These are phyloP conservation scores for Zoanthus sociatus DNA, from an alignment of 92 coral and sea anemone genomes.

Conservation along the genomic window DNA sequence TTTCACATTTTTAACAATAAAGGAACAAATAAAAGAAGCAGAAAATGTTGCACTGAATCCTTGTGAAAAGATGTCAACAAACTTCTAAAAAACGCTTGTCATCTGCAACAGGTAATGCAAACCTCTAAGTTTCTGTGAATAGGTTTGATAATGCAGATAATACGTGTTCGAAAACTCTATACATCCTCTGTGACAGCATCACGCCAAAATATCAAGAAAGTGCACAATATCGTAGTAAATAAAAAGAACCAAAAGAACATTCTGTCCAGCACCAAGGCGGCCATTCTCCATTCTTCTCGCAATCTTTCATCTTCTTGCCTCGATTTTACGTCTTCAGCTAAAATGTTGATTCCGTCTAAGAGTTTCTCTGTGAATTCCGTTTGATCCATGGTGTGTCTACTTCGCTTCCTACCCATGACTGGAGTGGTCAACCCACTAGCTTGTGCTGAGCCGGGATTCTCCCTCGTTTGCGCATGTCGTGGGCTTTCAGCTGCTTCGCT, in stretches of 20 bases:
- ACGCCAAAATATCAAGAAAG: slow-evolving; percentile 79
- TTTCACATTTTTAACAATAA: too few species aligned
- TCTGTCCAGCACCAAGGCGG: slow-evolving; percentile 85
- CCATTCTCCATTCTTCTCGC: slow-evolving; percentile 90
- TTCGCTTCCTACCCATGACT: slow-evolving; percentile 68
- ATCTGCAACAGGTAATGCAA: too few species aligned
- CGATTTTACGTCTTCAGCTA: slow-evolving; percentile 87
- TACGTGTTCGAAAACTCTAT: background rate
- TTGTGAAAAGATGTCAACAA: too few species aligned
- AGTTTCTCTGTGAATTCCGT: slow-evolving; percentile 80
- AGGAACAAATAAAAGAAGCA: too few species aligned
- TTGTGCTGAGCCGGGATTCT: slow-evolving; percentile 60
- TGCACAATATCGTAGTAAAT: slow-evolving; percentile 59
- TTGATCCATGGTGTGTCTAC: slow-evolving; percentile 61
- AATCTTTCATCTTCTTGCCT: slow-evolving; percentile 85
- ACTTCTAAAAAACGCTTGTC: too few species aligned
- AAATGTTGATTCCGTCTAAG: slow-evolving; percentile 77
- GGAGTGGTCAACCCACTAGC: slow-evolving; percentile 83
- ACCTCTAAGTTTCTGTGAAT: too few species aligned
- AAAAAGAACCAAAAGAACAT: slow-evolving; percentile 88
- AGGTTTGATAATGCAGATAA: too few species aligned
- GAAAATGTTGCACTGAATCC: too few species aligned
- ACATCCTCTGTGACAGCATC: slow-evolving; percentile 60
- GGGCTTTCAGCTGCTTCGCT: slow-evolving; percentile 64
- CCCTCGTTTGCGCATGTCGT: slow-evolving; percentile 51